Base-by-base conservation (phyloP, 2,113 vertebrate genomes). In the Cinclus mexicanus region DNA sequence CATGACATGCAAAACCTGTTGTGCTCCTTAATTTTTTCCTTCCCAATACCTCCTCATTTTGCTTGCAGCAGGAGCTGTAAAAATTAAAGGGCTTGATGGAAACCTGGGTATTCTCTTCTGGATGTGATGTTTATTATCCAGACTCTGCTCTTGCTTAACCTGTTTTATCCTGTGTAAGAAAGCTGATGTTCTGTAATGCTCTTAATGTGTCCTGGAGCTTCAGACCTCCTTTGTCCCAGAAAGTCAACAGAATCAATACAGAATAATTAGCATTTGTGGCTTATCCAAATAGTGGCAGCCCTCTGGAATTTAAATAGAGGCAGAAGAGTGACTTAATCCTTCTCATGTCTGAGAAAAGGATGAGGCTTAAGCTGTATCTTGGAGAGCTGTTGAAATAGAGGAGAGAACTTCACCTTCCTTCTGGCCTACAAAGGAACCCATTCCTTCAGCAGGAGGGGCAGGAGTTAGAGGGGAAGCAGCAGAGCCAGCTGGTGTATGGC, bases 221-320 rank as follows among this genome's bases (percentile, higher is more conserved):
- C 44, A 97, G 72, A 70, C 47, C 47, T 93, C 20, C 69, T 93
- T 88, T 93, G 76, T 96, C 88, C 72, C 76, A 59, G 87, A 88
- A 90, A 94, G 92, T 80, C 82, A 84, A 56, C 56, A 8, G 64
- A 89, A 89, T 91, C 89, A 63, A 93, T 91, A 90, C 11, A 74
- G 94, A 88, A 95, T 91, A 94, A 96, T 93, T 74, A 86, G 55
- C 3, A 9, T 87, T 93, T 86, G 70, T 90, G 68, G 59, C 71
- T 71, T 90, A 91, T 88, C 83, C 94, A 90, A 92, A 78, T 47
- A 77, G 47, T 59, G 82, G 60, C 55, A 74, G 79, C 55, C 50
- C 60, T 88, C 75, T 61, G 67, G 92, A 93, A 94, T 93, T 84
- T 79, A 87, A 95, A 93, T 80, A 80, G 33, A 55, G 84, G 28